Percentiles rank a stretch among this genome's conserved stretches.
phyloP scores from a whole-genome alignment of 2,888 invertebrate genomes.

The Osmoderma eremita region DNA sequence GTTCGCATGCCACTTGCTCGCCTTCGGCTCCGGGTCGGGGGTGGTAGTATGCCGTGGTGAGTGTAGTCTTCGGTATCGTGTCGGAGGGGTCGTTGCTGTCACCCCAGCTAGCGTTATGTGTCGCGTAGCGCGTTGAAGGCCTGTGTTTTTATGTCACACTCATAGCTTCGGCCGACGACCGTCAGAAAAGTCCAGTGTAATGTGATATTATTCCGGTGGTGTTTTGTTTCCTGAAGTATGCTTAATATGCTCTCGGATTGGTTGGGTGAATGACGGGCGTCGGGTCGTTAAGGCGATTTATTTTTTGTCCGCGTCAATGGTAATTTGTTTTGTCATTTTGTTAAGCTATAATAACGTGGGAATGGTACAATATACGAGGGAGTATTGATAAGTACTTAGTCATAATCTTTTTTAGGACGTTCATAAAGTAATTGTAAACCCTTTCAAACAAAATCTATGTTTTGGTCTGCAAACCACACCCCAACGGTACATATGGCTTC shows the following conservation, averaged over 20 bases:
- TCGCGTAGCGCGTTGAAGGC: slow-evolving; percentile 10
- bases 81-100: slow-evolving; percentile 41
- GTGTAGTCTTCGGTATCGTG: slow-evolving; percentile 45
- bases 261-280: not conserved
- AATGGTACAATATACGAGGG: no score
- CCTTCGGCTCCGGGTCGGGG: slow-evolving; percentile 27
- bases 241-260: slow-evolving; percentile 5
- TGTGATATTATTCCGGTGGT: slow-evolving; percentile 44
- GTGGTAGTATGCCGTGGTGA: not conserved
- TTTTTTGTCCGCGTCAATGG: slow-evolving; percentile 2
- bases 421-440: no score
- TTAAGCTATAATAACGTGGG: no score
- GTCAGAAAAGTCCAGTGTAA: slow-evolving; percentile 36
- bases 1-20: slow-evolving; percentile 53
- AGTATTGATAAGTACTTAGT: no score
- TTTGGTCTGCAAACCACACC: no score
- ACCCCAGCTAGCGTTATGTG: slow-evolving; percentile 1
- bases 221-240: slow-evolving; percentile 41
- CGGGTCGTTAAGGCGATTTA: slow-evolving; percentile 1
- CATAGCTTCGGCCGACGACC: not conserved
- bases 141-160: slow-evolving; percentile 18
- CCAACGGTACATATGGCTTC: no score
- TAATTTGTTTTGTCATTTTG: not conserved
- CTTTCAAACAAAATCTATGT: no score
- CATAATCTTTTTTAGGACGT: no score